phyloP scores from a whole-genome alignment of 2,888 invertebrate genomes.

The Polietes domitor region DNA sequence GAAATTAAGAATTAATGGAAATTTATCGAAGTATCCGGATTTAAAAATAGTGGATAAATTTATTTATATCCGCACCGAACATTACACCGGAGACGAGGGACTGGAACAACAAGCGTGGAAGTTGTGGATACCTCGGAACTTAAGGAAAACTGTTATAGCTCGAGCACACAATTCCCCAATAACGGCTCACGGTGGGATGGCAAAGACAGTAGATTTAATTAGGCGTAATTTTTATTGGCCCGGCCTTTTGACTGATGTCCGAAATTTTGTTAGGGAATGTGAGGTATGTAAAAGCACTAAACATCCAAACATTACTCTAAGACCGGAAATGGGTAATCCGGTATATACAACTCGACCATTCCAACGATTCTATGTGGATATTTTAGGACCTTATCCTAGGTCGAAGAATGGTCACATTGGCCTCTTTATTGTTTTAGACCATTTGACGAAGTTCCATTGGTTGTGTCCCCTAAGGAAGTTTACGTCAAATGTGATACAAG shows the following conservation, averaged over 20 bases:
- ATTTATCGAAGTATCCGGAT: neutral
- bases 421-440: constrained; percentile 21
- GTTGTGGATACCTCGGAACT: constrained; percentile 53
- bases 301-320: constrained; percentile 37
- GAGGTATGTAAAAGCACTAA: constrained; percentile 45
- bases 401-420: constrained; percentile 47
- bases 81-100: neutral
- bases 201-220: neutral
- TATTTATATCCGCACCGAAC: neutral
- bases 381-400: constrained; percentile 60
- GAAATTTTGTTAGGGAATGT: constrained; percentile 27
- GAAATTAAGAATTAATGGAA: neutral
- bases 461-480: neutral
- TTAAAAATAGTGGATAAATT: neutral
- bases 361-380: constrained; percentile 54
- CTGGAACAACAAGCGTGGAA: constrained; percentile 53
- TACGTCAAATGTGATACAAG: constrained; percentile 5
- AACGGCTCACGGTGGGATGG: constrained; percentile 9
- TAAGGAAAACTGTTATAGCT: neutral
- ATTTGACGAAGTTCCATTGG: too few relatives aligned
- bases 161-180: neutral
- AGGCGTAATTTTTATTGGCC: constrained; percentile 20
- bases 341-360: constrained; percentile 37
- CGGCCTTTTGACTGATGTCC: constrained; percentile 14
- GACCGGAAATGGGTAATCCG: too few relatives aligned